Evolutionary conservation across 2,888 invertebrate species (phyloP).

Genomic region (Pediacus dermestoides): DNA sequence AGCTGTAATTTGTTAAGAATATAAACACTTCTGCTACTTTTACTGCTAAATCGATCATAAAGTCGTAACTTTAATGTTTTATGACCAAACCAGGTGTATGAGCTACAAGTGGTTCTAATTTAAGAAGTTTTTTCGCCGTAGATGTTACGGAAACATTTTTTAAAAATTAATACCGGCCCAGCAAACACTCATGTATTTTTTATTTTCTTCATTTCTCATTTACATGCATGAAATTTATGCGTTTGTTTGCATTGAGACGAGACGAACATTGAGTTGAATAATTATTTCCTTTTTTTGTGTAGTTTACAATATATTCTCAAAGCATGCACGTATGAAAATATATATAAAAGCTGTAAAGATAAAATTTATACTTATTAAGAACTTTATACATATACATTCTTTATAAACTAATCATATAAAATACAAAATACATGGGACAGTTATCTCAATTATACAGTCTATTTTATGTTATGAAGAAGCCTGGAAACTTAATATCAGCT

Average conservation of each 20-base stretch:
- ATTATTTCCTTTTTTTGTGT: too few species aligned
- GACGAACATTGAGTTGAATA: too few species aligned
- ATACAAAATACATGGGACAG: conserved; percentile 20
- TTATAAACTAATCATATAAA: conserved; percentile 17
- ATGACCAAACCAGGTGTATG: conserved; percentile 41
- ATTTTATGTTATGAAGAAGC: conserved; percentile 8
- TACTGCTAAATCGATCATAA: conserved; percentile 47
- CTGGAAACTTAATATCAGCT: conserved; percentile 15
- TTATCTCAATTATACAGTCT: conserved; percentile 16
- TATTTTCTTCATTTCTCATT: too few species aligned
- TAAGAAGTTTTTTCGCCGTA: too few species aligned
- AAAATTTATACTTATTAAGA: conserved; percentile 17
- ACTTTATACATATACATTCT: conserved; percentile 6
- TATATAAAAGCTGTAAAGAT: conserved; percentile 14
- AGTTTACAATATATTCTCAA: background rate
- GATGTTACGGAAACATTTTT: too few species aligned
- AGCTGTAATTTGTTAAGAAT: conserved; percentile 47
- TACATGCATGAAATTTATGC: too few species aligned
- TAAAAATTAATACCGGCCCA: too few species aligned
- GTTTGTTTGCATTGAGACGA: too few species aligned
- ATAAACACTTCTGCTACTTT: conserved; percentile 48
- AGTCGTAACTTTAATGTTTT: conserved; percentile 44
- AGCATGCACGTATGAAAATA: conserved; percentile 5
- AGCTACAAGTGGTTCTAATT: conserved; percentile 44
- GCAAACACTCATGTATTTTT: too few species aligned